Evolutionary conservation across 92 coral and sea anemone species (phyloP).

Genomic region (Porites evermanni): DNA sequence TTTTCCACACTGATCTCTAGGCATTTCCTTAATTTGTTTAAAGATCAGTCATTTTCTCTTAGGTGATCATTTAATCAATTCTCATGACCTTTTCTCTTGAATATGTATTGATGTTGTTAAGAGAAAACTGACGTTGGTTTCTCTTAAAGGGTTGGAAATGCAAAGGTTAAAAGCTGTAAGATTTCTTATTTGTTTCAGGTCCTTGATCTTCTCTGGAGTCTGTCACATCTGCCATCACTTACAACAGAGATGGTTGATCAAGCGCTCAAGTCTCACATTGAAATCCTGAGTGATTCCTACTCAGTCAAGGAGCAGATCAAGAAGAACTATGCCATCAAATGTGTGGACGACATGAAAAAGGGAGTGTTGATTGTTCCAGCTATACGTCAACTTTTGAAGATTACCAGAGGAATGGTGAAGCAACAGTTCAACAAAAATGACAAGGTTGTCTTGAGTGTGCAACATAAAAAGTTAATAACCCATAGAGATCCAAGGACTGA

Average conservation of each 20-base stretch:
- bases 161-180: background rate
- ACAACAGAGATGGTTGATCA: constrained; percentile 94
- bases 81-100: no score
- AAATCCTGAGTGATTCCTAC: constrained; percentile 87
- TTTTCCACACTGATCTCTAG: no score
- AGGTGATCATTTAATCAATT: no score
- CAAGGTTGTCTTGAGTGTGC: constrained; percentile 45
- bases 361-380: constrained; percentile 91
- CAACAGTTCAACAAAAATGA: constrained; percentile 87
- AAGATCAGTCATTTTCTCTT: no score
- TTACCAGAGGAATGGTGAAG: constrained; percentile 87
- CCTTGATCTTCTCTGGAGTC: constrained; percentile 88
- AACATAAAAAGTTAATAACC: background rate
- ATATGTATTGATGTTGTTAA: no score
- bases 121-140: no score
- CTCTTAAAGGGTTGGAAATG: no score
- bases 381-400: constrained; percentile 84
- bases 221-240: constrained; percentile 87
- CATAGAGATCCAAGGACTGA: no score
- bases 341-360: constrained; percentile 88
- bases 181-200: constrained; percentile 37
- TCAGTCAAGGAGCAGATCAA: constrained; percentile 91
- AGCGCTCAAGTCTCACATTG: constrained; percentile 88
- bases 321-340: constrained; percentile 88
- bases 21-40: no score